These are phyloP conservation scores for Parnassius smintheus DNA, from an alignment of 2,888 invertebrate genomes.

Conservation along the genomic window DNA sequence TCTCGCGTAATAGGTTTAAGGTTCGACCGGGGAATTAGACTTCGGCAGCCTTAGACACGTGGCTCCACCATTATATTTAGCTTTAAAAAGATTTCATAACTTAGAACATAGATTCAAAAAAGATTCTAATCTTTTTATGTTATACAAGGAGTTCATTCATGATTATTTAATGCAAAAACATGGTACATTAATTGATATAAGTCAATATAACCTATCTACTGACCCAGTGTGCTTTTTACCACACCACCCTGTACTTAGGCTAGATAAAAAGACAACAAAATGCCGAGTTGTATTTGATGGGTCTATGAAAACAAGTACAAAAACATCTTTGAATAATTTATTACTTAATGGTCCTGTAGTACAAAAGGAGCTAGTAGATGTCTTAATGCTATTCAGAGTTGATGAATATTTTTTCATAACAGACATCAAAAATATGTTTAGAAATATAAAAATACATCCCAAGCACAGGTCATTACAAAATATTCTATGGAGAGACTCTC, in stretches of 20 bases:
- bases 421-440: background rate
- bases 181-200: background rate
- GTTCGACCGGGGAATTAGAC: no score
- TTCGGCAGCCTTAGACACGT: no score
- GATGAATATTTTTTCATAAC: background rate
- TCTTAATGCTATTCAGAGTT: background rate
- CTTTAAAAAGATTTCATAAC: background rate
- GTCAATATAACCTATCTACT: background rate
- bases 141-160: no score
- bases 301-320: background rate
- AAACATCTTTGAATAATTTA: background rate
- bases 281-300: background rate
- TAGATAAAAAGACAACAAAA: background rate
- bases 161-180: background rate
- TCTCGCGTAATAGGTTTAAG: no score
- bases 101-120: background rate
- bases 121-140: background rate
- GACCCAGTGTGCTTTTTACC: background rate
- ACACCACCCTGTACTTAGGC: background rate
- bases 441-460: background rate
- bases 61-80: no score
- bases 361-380: background rate
- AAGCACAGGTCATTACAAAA: background rate
- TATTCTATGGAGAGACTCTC: background rate
- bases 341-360: background rate